Base-by-base conservation (phyloP, 92 coral and sea anemone species). In the Porites divaricata region DNA sequence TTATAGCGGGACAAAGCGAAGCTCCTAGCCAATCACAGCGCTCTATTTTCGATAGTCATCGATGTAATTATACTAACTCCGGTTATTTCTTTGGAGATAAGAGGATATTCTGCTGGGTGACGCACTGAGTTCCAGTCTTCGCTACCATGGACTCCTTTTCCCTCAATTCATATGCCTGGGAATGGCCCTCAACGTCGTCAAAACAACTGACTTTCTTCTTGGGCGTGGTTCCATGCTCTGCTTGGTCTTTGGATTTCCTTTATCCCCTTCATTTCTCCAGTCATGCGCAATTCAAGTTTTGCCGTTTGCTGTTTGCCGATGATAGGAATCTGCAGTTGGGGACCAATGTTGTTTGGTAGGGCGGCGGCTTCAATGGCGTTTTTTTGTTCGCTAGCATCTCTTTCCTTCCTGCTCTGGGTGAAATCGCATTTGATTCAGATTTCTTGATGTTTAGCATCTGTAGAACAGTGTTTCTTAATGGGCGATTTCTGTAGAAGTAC, bases 401-500 rank as follows among this genome's bases (percentile, higher is more conserved):
- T 14, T 14, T 53, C 17, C 21, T 64, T 23, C 23, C 69, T 64
- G 12, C 26, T 6, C 21, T 20, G 1, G 4, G 76, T 11, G 62
- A 8, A 16, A 20, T 21, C 0, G 57, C 17, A 50, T 25, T 72
- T 72, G 56, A 16, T 8, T 23, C 23, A 2, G 48, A 50, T 57
- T 75, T 54, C 28, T 22, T 13, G 49, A 54, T 54, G 13, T 75
- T 14, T 1, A 75, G 22, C 66, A 75, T 75, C 23, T 56, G 48
- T 13, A 75, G 51, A 12, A 75, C 66, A 54, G 57, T 19, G 19
- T 62, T 63, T 41, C 71, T 77, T 9, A 77, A 41, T 8, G 58
- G 81, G 56, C 48, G 69, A 10, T 62, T 77, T 48, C 58, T 62
- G 71, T 63, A 77, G 61, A 35, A 77, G 58, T 63, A 77, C 35